These are phyloP conservation scores for Hermaeophaga mercurialis DNA, from an alignment of 2,888 invertebrate species.

Conservation along the genomic window DNA sequence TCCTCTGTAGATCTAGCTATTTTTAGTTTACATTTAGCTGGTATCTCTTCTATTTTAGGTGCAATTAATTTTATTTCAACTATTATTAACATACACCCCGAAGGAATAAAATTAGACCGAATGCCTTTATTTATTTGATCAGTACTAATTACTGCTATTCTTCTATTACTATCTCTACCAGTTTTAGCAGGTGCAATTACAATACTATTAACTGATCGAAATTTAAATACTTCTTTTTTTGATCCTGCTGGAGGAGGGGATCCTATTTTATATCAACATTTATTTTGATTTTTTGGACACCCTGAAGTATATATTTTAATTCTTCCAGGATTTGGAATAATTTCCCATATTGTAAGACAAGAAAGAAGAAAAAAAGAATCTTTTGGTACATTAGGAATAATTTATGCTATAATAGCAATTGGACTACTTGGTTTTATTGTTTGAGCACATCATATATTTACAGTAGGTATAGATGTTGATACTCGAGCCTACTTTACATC, in stretches of 20 bases:
- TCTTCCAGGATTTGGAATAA: slow-evolving; percentile 62
- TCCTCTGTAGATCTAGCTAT: background rate
- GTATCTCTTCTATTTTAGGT: background rate
- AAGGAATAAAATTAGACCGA: background rate
- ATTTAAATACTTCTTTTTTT: slow-evolving; percentile 75
- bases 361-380: slow-evolving; percentile 61
- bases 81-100: background rate
- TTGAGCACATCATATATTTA: too few species aligned
- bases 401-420: too few species aligned
- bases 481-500: too few species aligned
- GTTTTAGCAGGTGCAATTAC: slow-evolving; percentile 82
- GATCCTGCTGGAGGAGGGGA: too few species aligned
- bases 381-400: background rate
- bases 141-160: slow-evolving; percentile 61
- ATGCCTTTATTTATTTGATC: background rate
- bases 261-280: slow-evolving; percentile 67
- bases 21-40: background rate
- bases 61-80: background rate
- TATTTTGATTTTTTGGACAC: slow-evolving; percentile 89
- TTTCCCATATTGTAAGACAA: slow-evolving; percentile 77
- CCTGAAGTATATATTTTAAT: slow-evolving; percentile 70
- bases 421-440: too few species aligned
- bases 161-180: slow-evolving; percentile 72
- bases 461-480: too few species aligned
- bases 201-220: slow-evolving; percentile 78